phyloP scores from a whole-genome alignment of 2,113 vertebrate species.

The Rhinichthys klamathensis region DNA sequence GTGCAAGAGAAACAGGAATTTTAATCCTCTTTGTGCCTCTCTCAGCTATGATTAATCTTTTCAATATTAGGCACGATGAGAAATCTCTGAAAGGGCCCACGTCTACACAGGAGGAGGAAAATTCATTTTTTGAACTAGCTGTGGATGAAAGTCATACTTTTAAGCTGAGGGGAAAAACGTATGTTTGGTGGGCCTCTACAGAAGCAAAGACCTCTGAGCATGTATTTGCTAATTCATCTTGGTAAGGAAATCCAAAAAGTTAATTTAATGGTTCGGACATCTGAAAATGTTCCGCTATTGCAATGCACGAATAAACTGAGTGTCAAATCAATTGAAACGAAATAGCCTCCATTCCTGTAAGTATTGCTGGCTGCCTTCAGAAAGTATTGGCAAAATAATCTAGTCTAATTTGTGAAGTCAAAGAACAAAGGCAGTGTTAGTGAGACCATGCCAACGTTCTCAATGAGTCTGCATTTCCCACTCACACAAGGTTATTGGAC shows the following conservation, averaged over 20 bases:
- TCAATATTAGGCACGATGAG: slow-evolving; percentile 73
- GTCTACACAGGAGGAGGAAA: slow-evolving; percentile 61
- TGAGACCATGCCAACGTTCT: background rate
- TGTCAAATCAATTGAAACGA: slow-evolving; percentile 23
- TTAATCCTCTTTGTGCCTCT: slow-evolving; percentile 78
- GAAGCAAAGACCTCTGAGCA: background rate
- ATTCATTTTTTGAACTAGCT: slow-evolving; percentile 10
- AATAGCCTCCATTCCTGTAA: slow-evolving; percentile 31
- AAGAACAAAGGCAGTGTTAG: slow-evolving; percentile 32
- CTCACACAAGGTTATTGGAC: slow-evolving; percentile 25
- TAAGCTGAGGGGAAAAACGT: background rate
- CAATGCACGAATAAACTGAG: slow-evolving; percentile 13
- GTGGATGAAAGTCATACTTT: background rate
- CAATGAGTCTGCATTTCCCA: slow-evolving; percentile 11
- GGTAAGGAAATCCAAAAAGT: background rate
- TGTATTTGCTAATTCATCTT: slow-evolving; percentile 22
- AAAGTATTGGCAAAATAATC: slow-evolving; percentile 21
- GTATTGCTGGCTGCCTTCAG: background rate
- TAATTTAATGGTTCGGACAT: background rate
- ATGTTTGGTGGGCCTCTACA: background rate
- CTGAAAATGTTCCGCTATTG: slow-evolving; percentile 5
- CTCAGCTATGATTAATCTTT: slow-evolving; percentile 77
- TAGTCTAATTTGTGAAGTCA: slow-evolving; percentile 2
- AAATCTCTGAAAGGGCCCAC: slow-evolving; percentile 69
- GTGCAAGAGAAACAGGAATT: slow-evolving; percentile 73